Evolutionary conservation across 2,888 invertebrate genomes (phyloP), one percentile per base, ranked within the genome.

Genomic region (Asteroscopus sphinx): DNA sequence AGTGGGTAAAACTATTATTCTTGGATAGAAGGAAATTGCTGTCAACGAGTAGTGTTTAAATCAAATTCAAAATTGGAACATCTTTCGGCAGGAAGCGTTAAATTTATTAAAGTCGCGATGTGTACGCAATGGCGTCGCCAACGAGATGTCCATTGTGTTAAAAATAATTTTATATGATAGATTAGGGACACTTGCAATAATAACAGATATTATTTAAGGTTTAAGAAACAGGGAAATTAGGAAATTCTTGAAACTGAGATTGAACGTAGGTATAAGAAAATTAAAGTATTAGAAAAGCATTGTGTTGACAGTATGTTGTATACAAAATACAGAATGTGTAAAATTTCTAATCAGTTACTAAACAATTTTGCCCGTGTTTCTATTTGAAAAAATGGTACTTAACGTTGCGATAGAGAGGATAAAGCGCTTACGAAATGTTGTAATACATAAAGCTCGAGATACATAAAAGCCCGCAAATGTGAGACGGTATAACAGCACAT

Each of bases 31-130:
- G 93, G 93, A 93, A 91, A 91, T 89, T 84, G 86, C 87, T 90
- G 93, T 93, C 93, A 88, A 61, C 92, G 82, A 75, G 77, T 76
- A 76, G 85, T 81, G 82, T 87, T 88, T 93, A 92, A 91, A 93
- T 93, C 91, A 93, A 90, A 93, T 86, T 88, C 87, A 90, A 90
- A 93, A 93, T 92, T 93, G 90, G 92, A 89, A 89, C 91, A 89
- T 90, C 91, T 89, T 92, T 91, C 90, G 88, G 80, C 90, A 86
- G 92, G 92, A 92, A 89, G 88, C 87, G 85, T 86, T 85, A 83
- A 91, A 92, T 91, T 87, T 90, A 89, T 89, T 88, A 87, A 83
- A 84, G 87, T 88, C 87, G 78, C 80, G 60, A 71, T 70, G 72
- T 73, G 67, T 79, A 77, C 80, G 83, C 84, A 81, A 77, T 80